Base-by-base conservation (phyloP, 2,113 vertebrate genomes). In the Sander vitreus region DNA sequence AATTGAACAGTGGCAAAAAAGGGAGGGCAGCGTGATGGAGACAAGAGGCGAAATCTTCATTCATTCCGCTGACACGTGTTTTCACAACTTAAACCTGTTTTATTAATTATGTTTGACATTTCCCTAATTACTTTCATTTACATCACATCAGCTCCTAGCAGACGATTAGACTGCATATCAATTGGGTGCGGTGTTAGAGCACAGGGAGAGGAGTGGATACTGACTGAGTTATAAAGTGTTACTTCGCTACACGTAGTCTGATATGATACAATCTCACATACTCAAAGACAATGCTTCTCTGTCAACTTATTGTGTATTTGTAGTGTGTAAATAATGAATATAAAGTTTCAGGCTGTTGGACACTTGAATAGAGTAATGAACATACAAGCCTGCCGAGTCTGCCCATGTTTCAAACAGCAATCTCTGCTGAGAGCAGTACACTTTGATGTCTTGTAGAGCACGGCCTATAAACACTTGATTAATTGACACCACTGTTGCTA, bases 21-120 rank as follows among this genome's bases (percentile, higher is more conserved):
- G 86, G 92, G 63, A 57, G 91, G 80, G 66, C 58, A 68, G 83
- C 80, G 54, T 85, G 88, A 86, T 90, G 67, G 89, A 91, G 90
- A 92, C 93, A 86, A 48, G 81, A 58, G 14, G 84, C 64, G 16
- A 95, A 94, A 91, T 95, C 95, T 92, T 95, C 96, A 97, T 97
- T 96, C 96, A 97, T 97, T 97, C 96, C 93, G 93, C 96, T 97
- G 97, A 98, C 97, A 98, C 93, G 97, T 98, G 97, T 97, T 97
- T 97, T 97, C 97, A 96, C 96, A 97, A 95, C 95, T 96, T 96
- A 97, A 97, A 97, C 96, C 96, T 95, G 96, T 96, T 97, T 96
- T 97, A 97, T 97, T 98, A 98, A 98, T 98, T 98, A 97, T 95
- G 96, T 97, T 97, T 97, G 97, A 97, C 96, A 96, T 97, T 96